These are phyloP conservation scores for Pinna nobilis DNA, from an alignment of 1,140 invertebrate species.

Conservation along the genomic window DNA sequence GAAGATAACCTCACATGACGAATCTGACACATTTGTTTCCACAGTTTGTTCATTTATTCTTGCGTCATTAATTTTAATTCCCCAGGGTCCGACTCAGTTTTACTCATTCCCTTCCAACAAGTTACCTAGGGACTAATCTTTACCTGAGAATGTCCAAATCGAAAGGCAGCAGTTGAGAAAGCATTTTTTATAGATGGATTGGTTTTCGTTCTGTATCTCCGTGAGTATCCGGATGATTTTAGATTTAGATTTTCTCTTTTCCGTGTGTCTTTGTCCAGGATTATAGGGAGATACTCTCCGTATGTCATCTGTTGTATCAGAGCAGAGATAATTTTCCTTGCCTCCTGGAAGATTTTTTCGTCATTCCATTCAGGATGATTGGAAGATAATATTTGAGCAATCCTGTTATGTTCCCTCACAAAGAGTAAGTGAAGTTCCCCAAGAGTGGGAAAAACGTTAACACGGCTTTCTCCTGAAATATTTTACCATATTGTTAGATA, in stretches of 20 bases:
- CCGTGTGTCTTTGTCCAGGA: slow-evolving; percentile 81
- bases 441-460: slow-evolving; percentile 90
- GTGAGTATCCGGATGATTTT: neutral
- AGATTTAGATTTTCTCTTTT: neutral
- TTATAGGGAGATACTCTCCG: slow-evolving; percentile 89
- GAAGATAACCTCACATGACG: too few relatives aligned
- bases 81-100: too few relatives aligned
- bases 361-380: slow-evolving; percentile 95
- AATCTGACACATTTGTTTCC: too few relatives aligned
- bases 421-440: slow-evolving; percentile 98
- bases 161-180: slow-evolving; percentile 94
- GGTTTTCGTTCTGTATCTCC: slow-evolving; percentile 85
- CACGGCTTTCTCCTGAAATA: slow-evolving; percentile 81
- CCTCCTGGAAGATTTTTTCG: slow-evolving; percentile 88
- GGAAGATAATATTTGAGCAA: slow-evolving; percentile 85
- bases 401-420: slow-evolving; percentile 95
- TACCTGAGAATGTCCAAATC: slow-evolving; percentile 90
- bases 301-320: slow-evolving; percentile 97
- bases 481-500: too few relatives aligned
- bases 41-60: too few relatives aligned
- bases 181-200: slow-evolving; percentile 93
- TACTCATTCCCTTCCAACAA: too few relatives aligned
- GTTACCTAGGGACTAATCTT: too few relatives aligned
- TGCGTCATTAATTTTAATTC: too few relatives aligned
- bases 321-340: slow-evolving; percentile 93